These are phyloP conservation scores for Steatocranus sp. DNA, from an alignment of 2,797 vertebrate species.

Conservation along the genomic window DNA sequence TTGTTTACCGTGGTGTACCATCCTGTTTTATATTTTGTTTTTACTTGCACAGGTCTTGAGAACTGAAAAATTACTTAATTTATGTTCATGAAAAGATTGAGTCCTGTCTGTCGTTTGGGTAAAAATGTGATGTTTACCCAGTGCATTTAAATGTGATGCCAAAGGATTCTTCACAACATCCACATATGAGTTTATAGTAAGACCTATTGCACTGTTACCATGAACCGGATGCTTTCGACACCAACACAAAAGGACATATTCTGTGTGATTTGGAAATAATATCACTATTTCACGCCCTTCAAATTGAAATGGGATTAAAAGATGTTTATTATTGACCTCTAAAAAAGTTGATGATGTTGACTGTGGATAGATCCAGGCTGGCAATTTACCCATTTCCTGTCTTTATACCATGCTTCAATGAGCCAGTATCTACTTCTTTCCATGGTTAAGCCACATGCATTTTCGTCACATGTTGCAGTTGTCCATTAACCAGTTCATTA, in stretches of 20 bases:
- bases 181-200: not conserved
- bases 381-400: not conserved
- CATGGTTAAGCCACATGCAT: not conserved
- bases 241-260: not conserved
- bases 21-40: not conserved
- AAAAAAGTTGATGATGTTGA: not conserved
- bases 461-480: not conserved
- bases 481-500: not conserved
- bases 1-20: not conserved
- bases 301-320: not conserved
- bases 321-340: not conserved
- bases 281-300: not conserved
- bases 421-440: not conserved
- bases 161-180: not conserved
- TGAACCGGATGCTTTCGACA: not conserved
- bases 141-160: not conserved
- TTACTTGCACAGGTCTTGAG: not conserved
- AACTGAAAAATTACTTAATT: not conserved
- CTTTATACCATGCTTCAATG: not conserved
- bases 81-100: not conserved
- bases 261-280: not conserved
- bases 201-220: not conserved
- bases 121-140: not conserved
- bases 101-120: not conserved
- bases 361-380: not conserved